Conservation (phyloP, 2,113 vertebrate genomes). For the Silurus asotus region DNA sequence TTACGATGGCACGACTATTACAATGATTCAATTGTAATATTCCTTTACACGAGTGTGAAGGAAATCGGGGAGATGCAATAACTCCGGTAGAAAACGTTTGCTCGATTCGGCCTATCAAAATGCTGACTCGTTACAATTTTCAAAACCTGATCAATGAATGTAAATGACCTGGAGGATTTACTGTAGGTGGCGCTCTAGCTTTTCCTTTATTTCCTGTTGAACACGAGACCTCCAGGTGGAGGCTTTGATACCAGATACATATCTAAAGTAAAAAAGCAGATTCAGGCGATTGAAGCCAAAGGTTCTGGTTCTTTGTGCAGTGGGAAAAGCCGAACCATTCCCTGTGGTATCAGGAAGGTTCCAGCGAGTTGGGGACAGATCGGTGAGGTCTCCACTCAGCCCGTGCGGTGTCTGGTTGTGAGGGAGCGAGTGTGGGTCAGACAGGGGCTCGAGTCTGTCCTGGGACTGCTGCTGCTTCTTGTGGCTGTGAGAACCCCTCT, state of each 20-base stretch:
- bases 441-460: constrained; percentile 85
- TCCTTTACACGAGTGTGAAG: no score
- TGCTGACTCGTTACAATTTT: no score
- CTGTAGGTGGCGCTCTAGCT: not conserved
- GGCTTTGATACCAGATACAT: not conserved
- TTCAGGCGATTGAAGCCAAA: not conserved
- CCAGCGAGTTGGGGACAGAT: not conserved
- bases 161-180: not conserved
- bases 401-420: constrained; percentile 79
- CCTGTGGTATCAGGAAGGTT: not conserved
- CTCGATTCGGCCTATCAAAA: no score
- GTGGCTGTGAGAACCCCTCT: constrained; percentile 69
- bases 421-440: constrained; percentile 67
- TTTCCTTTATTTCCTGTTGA: not conserved
- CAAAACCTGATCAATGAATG: no score
- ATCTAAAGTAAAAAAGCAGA: not conserved
- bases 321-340: not conserved
- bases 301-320: not conserved
- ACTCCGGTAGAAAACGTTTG: no score
- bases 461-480: constrained; percentile 76
- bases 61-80: no score
- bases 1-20: no score
- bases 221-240: not conserved
- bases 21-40: no score
- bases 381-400: not conserved